A percentile compares a stretch with the other conserved stretches of the same genome.
These are phyloP conservation scores for Varanus salvator DNA, from an alignment of 2,113 vertebrate genomes.

Conservation along the genomic window DNA sequence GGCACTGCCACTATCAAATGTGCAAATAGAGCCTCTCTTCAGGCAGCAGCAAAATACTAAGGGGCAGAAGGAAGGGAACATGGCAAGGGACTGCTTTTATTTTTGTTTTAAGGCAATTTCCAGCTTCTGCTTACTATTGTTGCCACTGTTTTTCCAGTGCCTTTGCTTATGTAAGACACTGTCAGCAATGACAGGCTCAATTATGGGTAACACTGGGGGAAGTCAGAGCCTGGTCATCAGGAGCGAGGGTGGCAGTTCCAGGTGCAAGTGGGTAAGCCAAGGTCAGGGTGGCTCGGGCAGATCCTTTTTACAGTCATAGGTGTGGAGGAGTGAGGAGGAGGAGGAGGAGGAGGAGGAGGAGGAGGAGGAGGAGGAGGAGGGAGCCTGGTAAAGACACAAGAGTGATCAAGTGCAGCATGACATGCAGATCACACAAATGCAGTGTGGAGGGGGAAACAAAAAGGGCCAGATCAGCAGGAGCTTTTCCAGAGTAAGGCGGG, in stretches of 20 bases:
- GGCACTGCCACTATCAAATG: neutral
- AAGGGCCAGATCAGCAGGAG: neutral
- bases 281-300: neutral
- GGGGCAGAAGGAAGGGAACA: neutral
- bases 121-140: no score
- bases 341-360: neutral
- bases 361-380: neutral
- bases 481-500: neutral
- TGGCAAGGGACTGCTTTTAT: neutral
- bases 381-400: neutral
- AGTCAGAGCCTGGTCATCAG: neutral
- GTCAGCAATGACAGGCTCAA: neutral
- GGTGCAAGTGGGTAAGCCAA: neutral
- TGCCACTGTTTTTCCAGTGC: neutral
- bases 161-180: neutral
- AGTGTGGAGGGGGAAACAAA: neutral
- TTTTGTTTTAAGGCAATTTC: neutral
- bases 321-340: neutral
- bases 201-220: neutral
- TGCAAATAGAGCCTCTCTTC: neutral
- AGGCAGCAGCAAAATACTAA: neutral
- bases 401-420: neutral
- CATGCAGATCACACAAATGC: neutral
- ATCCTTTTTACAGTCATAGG: neutral
- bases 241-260: neutral